Evolutionary conservation across 1,140 invertebrate genomes (phyloP), one percentile per base, ranked within the genome.

Genomic region (Epicauta chinensis): DNA sequence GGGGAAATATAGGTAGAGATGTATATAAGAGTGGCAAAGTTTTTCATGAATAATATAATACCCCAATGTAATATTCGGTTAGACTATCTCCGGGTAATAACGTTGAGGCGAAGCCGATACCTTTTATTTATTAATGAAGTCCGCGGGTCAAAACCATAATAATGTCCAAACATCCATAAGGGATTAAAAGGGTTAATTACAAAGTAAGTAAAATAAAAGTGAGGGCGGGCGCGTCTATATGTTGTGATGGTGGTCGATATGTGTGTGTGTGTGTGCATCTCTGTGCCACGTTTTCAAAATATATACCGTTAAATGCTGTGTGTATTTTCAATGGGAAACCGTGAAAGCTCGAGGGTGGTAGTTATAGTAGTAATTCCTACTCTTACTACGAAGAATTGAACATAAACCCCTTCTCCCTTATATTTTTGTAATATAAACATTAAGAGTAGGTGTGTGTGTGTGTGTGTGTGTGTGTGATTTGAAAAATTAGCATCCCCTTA

Each of bases 401-500:
- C 23, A 23, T 23, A 23, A 23, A 23, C 23, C 23, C 23, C 23
- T 23, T 23, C 23, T 23, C 23, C 4, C 7, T 23, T 23, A 23
- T 23, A 23, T 23, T 23, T 23, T 23, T 23, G 23, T 23, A 34
- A 34, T 34, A 34, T 37, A 40, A 49, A 40, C 46, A 49, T 16
- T 15, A 12, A 15, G 14, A 17, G 13, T 11, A 15, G 36, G 23
- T 5, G 7, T 23, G 23, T 5, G 7, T 16, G 39, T n/a, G 37
- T 29, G 13, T 16, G 31, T 16, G n/a, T n/a, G n/a, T n/a, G n/a
- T n/a, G n/a, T n/a, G n/a, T n/a, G n/a, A 56, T 56, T 51, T 53
- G 58, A 59, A 59, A 59, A 59, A 53, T 59, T 59, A 51, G 51
- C 48, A 59, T 53, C 51, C 58, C 58, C 58, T 59, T 59, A 59